phyloP scores from a whole-genome alignment of 2,797 vertebrate species.

The Thunnus albacares region DNA sequence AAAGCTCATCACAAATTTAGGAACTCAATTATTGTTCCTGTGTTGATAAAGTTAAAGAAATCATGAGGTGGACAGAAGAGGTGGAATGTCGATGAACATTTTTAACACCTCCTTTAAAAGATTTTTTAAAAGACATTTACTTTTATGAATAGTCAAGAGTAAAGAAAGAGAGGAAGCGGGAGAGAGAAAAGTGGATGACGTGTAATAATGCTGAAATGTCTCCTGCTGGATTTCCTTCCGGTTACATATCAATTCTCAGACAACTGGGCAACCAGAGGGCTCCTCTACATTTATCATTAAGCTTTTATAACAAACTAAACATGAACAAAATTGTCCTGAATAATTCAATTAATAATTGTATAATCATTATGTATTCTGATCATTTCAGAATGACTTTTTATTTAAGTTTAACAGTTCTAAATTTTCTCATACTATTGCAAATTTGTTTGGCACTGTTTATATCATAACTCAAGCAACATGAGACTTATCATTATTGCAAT shows the following conservation, averaged over 20 bases:
- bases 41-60: not conserved
- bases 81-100: not conserved
- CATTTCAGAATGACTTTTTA: not conserved
- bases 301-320: not conserved
- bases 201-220: not conserved
- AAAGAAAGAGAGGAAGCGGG: not conserved
- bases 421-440: not conserved
- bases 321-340: not conserved
- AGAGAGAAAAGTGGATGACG: not conserved
- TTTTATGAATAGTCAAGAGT: not conserved
- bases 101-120: too few species aligned
- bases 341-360: not conserved
- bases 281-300: not conserved
- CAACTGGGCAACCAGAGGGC: not conserved
- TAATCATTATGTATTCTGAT: not conserved
- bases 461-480: not conserved
- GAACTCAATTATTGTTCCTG: not conserved
- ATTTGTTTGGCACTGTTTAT: not conserved
- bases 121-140: not conserved
- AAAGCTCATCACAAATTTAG: not conserved
- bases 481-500: not conserved
- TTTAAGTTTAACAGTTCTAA: not conserved
- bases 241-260: not conserved
- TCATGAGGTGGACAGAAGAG: not conserved
- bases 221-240: not conserved